phyloP scores from a whole-genome alignment of 2,888 invertebrate species.

The Patella ulyssiponensis region DNA sequence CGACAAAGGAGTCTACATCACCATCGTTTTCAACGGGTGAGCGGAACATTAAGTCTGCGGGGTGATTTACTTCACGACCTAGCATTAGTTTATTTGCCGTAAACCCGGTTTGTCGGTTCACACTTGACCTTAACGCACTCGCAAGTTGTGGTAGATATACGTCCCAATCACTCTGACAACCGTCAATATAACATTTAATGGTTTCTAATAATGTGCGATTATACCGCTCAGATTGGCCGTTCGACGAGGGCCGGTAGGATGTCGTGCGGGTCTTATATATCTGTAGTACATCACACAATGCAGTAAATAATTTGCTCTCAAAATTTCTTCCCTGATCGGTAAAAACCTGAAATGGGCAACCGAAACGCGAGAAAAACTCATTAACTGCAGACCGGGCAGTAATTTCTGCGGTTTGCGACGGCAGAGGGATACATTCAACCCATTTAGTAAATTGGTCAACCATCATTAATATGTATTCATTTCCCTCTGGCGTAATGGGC shows the following conservation, averaged over 20 bases:
- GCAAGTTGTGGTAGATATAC: slow-evolving; percentile 26
- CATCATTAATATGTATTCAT: not conserved
- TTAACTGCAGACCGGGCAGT: too few relatives aligned
- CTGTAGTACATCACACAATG: not conserved
- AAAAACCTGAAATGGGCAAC: too few relatives aligned
- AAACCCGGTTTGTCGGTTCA: slow-evolving; percentile 32
- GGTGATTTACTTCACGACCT: slow-evolving; percentile 24
- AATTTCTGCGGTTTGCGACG: not conserved
- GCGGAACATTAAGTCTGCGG: too few relatives aligned
- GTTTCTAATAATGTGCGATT: slow-evolving; percentile 9
- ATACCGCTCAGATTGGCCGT: slow-evolving; percentile 16
- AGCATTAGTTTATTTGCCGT: slow-evolving; percentile 37
- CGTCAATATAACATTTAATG: not conserved
- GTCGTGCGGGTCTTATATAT: not conserved
- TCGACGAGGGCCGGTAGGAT: not conserved
- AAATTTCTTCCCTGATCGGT: too few relatives aligned
- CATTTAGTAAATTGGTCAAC: not conserved
- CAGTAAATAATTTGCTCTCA: not conserved
- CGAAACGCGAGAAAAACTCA: too few relatives aligned
- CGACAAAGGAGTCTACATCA: not conserved
- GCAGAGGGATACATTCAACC: not conserved
- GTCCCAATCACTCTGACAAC: slow-evolving; percentile 26
- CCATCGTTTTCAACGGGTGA: too few relatives aligned
- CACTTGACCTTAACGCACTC: slow-evolving; percentile 27
- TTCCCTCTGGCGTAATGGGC: not conserved